These are phyloP conservation scores for Sphaerodactylus townsendi DNA, from an alignment of 2,113 vertebrate species.

Conservation along the genomic window DNA sequence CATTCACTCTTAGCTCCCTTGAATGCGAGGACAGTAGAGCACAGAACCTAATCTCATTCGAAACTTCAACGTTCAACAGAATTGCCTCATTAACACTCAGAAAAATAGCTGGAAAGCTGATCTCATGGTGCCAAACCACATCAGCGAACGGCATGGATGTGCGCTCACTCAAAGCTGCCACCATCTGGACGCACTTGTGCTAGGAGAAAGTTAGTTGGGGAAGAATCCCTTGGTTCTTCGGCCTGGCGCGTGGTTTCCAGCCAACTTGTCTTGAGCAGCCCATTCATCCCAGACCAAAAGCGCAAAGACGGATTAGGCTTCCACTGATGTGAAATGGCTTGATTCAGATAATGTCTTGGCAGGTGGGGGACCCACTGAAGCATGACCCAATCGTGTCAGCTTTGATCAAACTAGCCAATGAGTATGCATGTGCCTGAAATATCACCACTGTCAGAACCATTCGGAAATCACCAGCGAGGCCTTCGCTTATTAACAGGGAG, in stretches of 20 bases:
- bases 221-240: constrained; percentile 46
- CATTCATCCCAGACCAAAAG: constrained; percentile 62
- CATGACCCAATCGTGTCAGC: constrained; percentile 52
- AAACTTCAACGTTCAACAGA: no score
- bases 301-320: constrained; percentile 64
- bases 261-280: constrained; percentile 43
- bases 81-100: no score
- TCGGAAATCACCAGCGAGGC: constrained; percentile 1
- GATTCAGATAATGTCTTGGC: constrained; percentile 72
- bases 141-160: no score
- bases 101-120: no score
- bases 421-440: constrained; percentile 46
- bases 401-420: constrained; percentile 56
- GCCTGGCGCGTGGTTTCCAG: constrained; percentile 53
- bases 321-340: constrained; percentile 71
- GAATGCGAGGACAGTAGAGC: no score
- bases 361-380: constrained; percentile 61
- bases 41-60: no score
- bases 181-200: no score
- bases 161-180: no score
- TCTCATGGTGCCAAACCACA: no score
- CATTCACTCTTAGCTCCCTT: no score
- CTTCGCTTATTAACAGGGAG: neutral
- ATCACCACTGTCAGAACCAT: constrained; percentile 12
- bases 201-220: constrained; percentile 19